These are phyloP conservation scores for Anhinga anhinga DNA, from an alignment of 2,113 vertebrate genomes.

Conservation along the genomic window DNA sequence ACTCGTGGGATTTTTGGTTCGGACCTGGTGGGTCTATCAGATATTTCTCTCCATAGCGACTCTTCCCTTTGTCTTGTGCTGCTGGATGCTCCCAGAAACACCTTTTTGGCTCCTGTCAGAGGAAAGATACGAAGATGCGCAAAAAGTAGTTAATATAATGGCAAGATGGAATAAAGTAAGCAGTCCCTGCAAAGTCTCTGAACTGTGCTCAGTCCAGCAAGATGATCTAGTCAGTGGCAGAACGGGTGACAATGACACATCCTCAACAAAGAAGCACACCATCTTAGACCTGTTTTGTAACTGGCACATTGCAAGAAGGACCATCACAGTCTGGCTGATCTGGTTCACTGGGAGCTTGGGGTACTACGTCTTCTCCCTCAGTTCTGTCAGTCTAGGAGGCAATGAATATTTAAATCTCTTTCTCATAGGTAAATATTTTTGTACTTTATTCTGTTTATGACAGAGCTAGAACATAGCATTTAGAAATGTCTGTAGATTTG, in stretches of 20 bases:
- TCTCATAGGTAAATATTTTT: conserved; percentile 83
- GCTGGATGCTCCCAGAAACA: conserved; percentile 93
- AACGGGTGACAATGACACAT: background rate
- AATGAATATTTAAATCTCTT: conserved; percentile 91
- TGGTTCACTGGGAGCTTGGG: conserved; percentile 94
- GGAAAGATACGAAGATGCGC: conserved; percentile 79
- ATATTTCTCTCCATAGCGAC: conserved; percentile 86
- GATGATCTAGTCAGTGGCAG: conserved; percentile 4
- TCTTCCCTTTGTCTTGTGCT: conserved; percentile 87
- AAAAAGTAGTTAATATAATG: conserved; percentile 82
- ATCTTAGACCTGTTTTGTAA: conserved; percentile 86
- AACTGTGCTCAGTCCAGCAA: conserved; percentile 74
- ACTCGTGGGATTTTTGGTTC: conserved; percentile 85
- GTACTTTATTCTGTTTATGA: background rate
- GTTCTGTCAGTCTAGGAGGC: conserved; percentile 86
- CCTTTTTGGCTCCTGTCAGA: conserved; percentile 91
- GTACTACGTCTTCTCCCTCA: conserved; percentile 90
- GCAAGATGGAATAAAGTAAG: conserved; percentile 81
- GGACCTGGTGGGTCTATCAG: conserved; percentile 93
- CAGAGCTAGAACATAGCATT: background rate
- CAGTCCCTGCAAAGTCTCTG: conserved; percentile 76
- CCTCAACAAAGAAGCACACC: conserved; percentile 75
- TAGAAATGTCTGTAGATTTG: background rate
- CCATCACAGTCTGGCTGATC: conserved; percentile 88
- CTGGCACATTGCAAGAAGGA: conserved; percentile 83